Evolutionary conservation across 2,113 vertebrate genomes (phyloP).

Genomic region (Cichladusa arquata): DNA sequence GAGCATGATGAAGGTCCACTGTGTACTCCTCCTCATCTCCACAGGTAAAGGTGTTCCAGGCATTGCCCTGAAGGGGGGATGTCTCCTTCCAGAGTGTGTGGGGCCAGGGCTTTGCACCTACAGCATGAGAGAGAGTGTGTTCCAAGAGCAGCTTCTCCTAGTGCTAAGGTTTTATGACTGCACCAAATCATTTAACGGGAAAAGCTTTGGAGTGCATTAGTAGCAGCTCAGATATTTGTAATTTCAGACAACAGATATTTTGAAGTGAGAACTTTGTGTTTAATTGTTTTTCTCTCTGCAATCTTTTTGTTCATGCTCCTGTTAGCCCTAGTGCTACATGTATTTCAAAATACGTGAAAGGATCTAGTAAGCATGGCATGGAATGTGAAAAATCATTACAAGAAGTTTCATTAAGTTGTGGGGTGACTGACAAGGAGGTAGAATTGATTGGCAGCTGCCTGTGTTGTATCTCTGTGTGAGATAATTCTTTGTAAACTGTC

Average conservation of each 20-base stretch:
- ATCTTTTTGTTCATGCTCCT: background rate
- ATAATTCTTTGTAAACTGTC: background rate
- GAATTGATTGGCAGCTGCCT: slow-evolving; percentile 67
- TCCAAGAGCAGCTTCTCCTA: background rate
- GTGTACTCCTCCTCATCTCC: slow-evolving; percentile 19
- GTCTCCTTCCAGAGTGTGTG: background rate
- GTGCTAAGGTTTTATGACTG: background rate
- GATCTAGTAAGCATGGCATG: background rate
- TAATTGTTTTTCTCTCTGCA: background rate
- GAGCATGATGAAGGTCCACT: slow-evolving; percentile 20
- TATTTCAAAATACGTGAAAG: background rate
- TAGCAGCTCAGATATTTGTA: background rate
- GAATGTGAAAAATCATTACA: background rate
- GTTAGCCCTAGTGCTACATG: background rate
- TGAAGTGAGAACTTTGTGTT: background rate
- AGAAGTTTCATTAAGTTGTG: background rate
- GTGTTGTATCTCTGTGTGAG: background rate
- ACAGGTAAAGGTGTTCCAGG: slow-evolving; percentile 56
- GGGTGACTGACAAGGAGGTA: background rate
- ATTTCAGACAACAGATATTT: background rate
- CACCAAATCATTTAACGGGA: background rate
- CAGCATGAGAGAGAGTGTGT: fast-evolving
- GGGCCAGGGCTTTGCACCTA: background rate
- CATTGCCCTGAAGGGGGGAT: background rate
- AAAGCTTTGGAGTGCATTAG: background rate